phyloP scores from a whole-genome alignment of 2,113 vertebrate species.

The Rhinopithecus roxellana region DNA sequence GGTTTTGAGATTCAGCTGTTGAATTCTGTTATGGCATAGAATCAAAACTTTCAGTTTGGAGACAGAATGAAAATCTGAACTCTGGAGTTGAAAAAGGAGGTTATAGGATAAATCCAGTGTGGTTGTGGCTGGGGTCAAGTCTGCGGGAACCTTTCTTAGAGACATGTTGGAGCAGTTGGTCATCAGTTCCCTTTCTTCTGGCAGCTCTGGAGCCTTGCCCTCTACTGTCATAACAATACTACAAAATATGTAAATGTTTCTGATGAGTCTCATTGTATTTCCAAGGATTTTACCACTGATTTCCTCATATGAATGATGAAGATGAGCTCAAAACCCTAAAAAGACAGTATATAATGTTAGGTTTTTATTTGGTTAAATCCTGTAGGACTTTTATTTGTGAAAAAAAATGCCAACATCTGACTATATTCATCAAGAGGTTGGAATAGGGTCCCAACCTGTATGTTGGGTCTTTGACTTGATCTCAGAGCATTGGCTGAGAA shows the following conservation, averaged over 20 bases:
- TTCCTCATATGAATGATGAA: not conserved
- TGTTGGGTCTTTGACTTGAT: not conserved
- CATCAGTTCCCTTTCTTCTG: slow-evolving; percentile 59
- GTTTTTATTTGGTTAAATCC: not conserved
- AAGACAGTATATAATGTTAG: not conserved
- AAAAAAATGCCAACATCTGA: not conserved
- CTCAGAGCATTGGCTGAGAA: not conserved
- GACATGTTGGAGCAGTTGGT: slow-evolving; percentile 76
- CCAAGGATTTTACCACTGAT: not conserved
- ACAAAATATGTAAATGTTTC: slow-evolving; percentile 34
- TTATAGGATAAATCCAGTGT: slow-evolving; percentile 89
- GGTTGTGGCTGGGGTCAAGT: slow-evolving; percentile 53
- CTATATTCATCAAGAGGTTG: not conserved
- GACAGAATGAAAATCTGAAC: slow-evolving; percentile 82
- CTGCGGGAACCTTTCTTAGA: slow-evolving; percentile 73
- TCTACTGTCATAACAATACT: not conserved
- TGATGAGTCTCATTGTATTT: not conserved
- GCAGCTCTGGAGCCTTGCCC: slow-evolving; percentile 36
- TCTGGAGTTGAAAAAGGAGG: slow-evolving; percentile 81
- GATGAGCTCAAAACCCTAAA: slow-evolving; percentile 11
- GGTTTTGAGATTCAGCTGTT: slow-evolving; percentile 76
- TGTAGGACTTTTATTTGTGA: not conserved
- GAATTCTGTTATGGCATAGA: slow-evolving; percentile 86
- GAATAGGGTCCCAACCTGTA: not conserved
- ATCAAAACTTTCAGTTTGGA: slow-evolving; percentile 84